phyloP scores from a whole-genome alignment of 2,113 vertebrate genomes.

The Nanorana parkeri region DNA sequence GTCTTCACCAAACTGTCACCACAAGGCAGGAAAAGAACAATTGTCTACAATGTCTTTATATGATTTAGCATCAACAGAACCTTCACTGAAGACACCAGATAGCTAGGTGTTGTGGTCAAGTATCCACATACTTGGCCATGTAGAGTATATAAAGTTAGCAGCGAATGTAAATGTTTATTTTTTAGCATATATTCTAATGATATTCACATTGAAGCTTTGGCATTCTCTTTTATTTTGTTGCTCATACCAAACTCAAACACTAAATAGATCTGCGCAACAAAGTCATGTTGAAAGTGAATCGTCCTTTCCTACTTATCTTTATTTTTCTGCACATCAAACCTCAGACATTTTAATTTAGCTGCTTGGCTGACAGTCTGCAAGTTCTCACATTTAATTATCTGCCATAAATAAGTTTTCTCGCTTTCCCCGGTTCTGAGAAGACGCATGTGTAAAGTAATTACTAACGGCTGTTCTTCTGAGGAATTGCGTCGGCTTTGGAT shows the following conservation, averaged over 20 bases:
- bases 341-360: slow-evolving; percentile 4
- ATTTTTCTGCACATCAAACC: slow-evolving; percentile 23
- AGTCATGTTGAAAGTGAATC: neutral
- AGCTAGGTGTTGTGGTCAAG: too few species aligned
- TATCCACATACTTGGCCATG: too few species aligned
- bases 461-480: neutral
- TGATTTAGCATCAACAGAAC: too few species aligned
- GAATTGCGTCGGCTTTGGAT: neutral
- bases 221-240: neutral
- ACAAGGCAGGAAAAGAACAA: too few species aligned
- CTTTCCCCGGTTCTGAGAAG: slow-evolving; percentile 10
- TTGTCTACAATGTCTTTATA: too few species aligned
- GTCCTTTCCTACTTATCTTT: slow-evolving; percentile 1
- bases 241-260: neutral
- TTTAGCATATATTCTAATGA: too few species aligned
- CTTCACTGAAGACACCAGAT: too few species aligned
- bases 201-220: neutral
- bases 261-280: neutral
- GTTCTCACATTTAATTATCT: slow-evolving; percentile 31
- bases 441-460: slow-evolving; percentile 38
- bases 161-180: neutral
- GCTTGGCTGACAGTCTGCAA: slow-evolving; percentile 29
- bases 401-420: slow-evolving; percentile 21
- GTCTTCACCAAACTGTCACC: too few species aligned
- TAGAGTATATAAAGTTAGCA: too few species aligned